Evolutionary conservation across 2,797 vertebrate species (phyloP), one percentile per base, ranked within the genome.

Genomic region (Bovichtus diacanthus): DNA sequence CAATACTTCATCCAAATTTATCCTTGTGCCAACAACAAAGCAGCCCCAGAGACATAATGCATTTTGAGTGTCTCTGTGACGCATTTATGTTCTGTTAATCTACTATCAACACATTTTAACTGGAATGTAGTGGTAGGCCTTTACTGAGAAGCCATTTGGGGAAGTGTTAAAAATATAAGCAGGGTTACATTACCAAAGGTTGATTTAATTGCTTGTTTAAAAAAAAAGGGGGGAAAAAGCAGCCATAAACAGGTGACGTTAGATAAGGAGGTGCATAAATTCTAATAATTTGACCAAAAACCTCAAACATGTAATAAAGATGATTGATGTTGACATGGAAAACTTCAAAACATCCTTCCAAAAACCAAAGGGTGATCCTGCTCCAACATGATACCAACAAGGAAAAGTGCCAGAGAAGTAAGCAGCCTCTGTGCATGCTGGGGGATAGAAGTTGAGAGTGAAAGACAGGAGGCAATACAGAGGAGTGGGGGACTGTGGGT

Each of bases 401-500:
- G 64, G 4, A 66, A 55, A 38, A 69, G 49, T 31, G 66, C 31
- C 44, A 78, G 49, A 66, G 51, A 51, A 67, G 53, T 64, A 69
- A 29, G 50, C 63, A 73, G 2, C 9, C n/a, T 71, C 23, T 59
- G 29, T 62, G 19, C 21, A 70, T 51, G 46, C 47, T 2, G 58
- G 27, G 58, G 60, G 58, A 51, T 10, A 63, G 61, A 79, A 76
- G 81, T 3, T 55, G 64, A 55, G 64, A 82, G 64, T 72, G 67
- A 34, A 71, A 39, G 58, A 78, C 62, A 70, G 58, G 63, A 78
- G 72, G 83, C 59, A 55, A 75, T 49, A 78, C 34, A 81, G 76
- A 76, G 38, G 53, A 87, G 80, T 61, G 58, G 69, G 87, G 44
- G 82, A 63, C 68, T 77, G 83, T 88, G 71, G 88, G 90, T 85